Percentiles rank a stretch among this genome's conserved stretches.
Conservation (phyloP, 2,888 invertebrate genomes). For the Microplitis deprimator region DNA sequence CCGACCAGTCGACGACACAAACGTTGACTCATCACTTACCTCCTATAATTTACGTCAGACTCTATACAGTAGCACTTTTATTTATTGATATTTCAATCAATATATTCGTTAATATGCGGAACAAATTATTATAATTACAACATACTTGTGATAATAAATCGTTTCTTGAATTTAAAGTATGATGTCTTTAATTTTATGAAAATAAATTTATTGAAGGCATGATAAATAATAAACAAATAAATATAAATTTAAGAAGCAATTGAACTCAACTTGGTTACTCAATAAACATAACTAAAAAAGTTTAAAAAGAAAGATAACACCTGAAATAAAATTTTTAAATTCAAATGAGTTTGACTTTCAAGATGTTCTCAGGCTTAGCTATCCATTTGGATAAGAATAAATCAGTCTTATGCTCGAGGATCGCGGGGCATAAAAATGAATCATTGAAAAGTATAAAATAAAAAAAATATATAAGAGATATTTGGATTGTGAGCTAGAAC, state of each 20-base stretch:
- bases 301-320: constrained; percentile 41
- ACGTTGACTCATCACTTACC: constrained; percentile 23
- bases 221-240: neutral
- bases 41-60: neutral
- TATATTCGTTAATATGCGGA: neutral
- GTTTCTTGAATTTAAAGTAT: no score
- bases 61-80: neutral
- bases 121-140: neutral
- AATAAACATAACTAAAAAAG: neutral
- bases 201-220: no score
- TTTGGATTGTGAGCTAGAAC: constrained; percentile 36
- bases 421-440: constrained; percentile 27
- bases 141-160: no score
- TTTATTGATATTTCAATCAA: neutral
- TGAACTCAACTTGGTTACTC: neutral
- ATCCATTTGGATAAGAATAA: constrained; percentile 35
- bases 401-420: constrained; percentile 27
- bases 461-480: constrained; percentile 24
- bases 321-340: constrained; percentile 58
- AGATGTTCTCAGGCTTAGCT: constrained; percentile 57
- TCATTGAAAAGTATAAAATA: constrained; percentile 26
- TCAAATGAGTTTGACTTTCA: constrained; percentile 62
- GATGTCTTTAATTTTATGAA: no score
- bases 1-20: constrained; percentile 27
- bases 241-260: neutral